A percentile compares a stretch with the other conserved stretches of the same genome.
Evolutionary conservation across 2,113 vertebrate species (phyloP).

Genomic region (Ailuropoda melanoleuca): DNA sequence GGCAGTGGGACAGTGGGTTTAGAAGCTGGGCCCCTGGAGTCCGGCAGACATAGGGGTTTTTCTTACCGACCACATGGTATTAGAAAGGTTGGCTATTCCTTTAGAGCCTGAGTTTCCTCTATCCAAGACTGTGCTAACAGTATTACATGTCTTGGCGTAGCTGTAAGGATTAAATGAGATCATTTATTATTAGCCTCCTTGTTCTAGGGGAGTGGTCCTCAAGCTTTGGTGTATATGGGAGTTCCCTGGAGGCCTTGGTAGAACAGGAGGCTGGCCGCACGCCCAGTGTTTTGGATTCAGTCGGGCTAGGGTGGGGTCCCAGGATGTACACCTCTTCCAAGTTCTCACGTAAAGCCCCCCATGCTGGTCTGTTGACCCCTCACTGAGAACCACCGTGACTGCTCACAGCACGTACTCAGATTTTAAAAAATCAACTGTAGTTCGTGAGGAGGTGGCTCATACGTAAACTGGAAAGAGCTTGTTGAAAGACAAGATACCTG

Average conservation of each 20-base stretch:
- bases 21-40: neutral
- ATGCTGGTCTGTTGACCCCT: neutral
- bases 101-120: neutral
- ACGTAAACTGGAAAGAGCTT: neutral
- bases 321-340: neutral
- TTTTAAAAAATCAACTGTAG: neutral
- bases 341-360: neutral
- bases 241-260: neutral
- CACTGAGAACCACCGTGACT: rapidly evolving
- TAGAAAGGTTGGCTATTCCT: neutral
- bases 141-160: neutral
- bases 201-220: neutral
- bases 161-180: neutral
- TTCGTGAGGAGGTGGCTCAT: neutral
- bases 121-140: neutral
- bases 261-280: neutral
- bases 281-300: neutral
- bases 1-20: too few relatives aligned
- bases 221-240: neutral
- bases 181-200: neutral
- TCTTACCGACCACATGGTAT: neutral
- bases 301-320: neutral
- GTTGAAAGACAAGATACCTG: neutral
- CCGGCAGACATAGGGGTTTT: neutral
- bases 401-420: neutral